Base-by-base conservation (phyloP, 2,888 invertebrate genomes). In the Lobophora halterata region DNA sequence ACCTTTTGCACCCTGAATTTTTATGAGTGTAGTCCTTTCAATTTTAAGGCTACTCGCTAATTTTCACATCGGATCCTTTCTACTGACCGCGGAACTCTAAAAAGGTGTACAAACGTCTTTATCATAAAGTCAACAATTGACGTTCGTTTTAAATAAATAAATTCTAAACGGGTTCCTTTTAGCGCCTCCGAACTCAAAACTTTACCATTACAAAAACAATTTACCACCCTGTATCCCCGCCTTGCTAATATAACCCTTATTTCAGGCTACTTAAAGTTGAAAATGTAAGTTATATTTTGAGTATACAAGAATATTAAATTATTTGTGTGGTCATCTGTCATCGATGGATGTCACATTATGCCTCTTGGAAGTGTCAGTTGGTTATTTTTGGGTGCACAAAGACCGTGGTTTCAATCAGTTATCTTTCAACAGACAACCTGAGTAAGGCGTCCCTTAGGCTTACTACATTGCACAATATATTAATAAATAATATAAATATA, bases 341-440 rank as follows among this genome's bases (percentile, higher is more conserved):
- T 83, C 78, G 61, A 78, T 59, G 75, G 71, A 65, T 80, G 82
- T 81, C 82, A 78, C 72, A 79, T 81, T 79, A 79, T 43, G 53
- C 28, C 53, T 61, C 63, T 65, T n/a, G n/a, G n/a, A n/a, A n/a
- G n/a, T n/a, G n/a, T n/a, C n/a, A n/a, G n/a, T n/a, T n/a, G n/a
- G n/a, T n/a, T n/a, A n/a, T n/a, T 71, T 73, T 71, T 55, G 46
- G 34, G 25, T 9, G 17, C 30, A 40, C 55, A 59, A 55, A 52
- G 46, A 52, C 49, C 52, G 46, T 46, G 52, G 55, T 58, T 53
- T 55, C 51, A 55, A 55, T 62, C 52, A 46, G 42, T 27, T 20
- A n/a, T n/a, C n/a, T n/a, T n/a, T n/a, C n/a, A n/a, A n/a, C n/a
- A n/a, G n/a, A n/a, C n/a, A n/a, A n/a, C n/a, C n/a, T n/a, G n/a